Conservation (phyloP, 1,140 invertebrate genomes). For the Glossosoma conforme region DNA sequence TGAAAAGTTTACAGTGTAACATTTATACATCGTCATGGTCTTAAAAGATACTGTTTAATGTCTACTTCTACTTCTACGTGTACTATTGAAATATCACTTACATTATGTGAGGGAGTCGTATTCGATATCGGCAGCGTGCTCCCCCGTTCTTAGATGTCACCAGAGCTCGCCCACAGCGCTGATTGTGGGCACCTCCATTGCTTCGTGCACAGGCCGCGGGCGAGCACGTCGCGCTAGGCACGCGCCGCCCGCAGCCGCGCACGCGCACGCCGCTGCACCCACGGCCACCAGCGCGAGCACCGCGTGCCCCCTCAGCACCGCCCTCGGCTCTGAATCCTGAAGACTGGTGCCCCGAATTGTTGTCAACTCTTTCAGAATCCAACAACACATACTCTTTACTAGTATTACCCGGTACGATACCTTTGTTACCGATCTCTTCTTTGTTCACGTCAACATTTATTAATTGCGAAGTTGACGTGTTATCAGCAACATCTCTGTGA, state of each 20-base stretch:
- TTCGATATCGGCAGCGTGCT: slow-evolving; percentile 50
- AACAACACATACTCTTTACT: too few relatives aligned
- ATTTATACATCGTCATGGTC: too few relatives aligned
- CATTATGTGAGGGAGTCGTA: slow-evolving; percentile 53
- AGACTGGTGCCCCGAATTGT: slow-evolving; percentile 35
- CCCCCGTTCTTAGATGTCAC: slow-evolving; percentile 59
- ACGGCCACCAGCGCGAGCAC: slow-evolving; percentile 43
- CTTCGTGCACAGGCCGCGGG: slow-evolving; percentile 46
- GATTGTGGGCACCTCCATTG: slow-evolving; percentile 64
- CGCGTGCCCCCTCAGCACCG: slow-evolving; percentile 36
- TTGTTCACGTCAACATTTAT: slow-evolving; percentile 1
- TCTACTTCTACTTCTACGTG: slow-evolving; percentile 7
- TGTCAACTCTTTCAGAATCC: too few relatives aligned
- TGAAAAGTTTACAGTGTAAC: too few relatives aligned
- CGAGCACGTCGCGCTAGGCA: slow-evolving; percentile 42
- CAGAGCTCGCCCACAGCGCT: slow-evolving; percentile 61
- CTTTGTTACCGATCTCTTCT: slow-evolving; percentile 6
- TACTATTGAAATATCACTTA: slow-evolving; percentile 37
- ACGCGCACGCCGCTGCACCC: slow-evolving; percentile 44
- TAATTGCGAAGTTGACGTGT: slow-evolving; percentile 3
- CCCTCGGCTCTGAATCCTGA: slow-evolving; percentile 42
- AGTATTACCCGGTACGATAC: not conserved
- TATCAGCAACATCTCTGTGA: too few relatives aligned
- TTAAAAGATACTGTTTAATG: slow-evolving; percentile 1
- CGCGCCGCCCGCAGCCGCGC: slow-evolving; percentile 33